A percentile compares a stretch with the other conserved stretches of the same genome.
Conservation (phyloP, 2,888 invertebrate genomes). For the Ennomos fuscantarius region DNA sequence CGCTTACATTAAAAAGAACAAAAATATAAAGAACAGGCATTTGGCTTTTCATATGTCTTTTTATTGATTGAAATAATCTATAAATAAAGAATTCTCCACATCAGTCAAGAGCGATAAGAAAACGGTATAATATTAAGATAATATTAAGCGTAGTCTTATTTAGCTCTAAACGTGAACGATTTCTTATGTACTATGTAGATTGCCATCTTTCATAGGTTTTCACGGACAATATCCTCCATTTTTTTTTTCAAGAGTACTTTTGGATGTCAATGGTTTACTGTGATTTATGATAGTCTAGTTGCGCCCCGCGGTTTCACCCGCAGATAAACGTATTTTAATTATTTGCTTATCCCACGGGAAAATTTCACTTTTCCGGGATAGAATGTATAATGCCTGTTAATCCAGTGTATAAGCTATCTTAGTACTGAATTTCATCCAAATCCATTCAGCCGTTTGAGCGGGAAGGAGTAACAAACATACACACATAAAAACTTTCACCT, state of each 20-base stretch:
- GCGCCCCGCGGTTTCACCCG: too few relatives aligned
- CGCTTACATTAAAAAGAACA: background rate
- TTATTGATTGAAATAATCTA: conserved; percentile 12
- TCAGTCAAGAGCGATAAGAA: conserved; percentile 34
- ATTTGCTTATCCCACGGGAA: too few relatives aligned
- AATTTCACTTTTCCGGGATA: too few relatives aligned
- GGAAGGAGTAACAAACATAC: too few relatives aligned
- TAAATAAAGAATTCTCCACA: conserved; percentile 16
- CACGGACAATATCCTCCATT: background rate
- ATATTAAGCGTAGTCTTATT: conserved; percentile 48
- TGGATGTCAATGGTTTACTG: too few relatives aligned
- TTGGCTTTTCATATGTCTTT: background rate
- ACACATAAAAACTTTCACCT: too few relatives aligned
- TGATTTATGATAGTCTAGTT: too few relatives aligned
- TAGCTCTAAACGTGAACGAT: conserved; percentile 39
- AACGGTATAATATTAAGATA: conserved; percentile 43
- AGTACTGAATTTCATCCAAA: too few relatives aligned
- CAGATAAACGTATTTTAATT: too few relatives aligned
- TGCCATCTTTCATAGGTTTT: conserved; percentile 10
- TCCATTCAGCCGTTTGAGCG: too few relatives aligned
- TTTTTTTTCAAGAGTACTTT: background rate
- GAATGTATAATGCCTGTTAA: too few relatives aligned
- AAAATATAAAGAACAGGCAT: conserved; percentile 5
- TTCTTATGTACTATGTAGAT: conserved; percentile 13
- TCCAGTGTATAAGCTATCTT: too few relatives aligned